These are phyloP conservation scores for Laterallus jamaicensis DNA, from an alignment of 2,113 vertebrate genomes.

Conservation along the genomic window DNA sequence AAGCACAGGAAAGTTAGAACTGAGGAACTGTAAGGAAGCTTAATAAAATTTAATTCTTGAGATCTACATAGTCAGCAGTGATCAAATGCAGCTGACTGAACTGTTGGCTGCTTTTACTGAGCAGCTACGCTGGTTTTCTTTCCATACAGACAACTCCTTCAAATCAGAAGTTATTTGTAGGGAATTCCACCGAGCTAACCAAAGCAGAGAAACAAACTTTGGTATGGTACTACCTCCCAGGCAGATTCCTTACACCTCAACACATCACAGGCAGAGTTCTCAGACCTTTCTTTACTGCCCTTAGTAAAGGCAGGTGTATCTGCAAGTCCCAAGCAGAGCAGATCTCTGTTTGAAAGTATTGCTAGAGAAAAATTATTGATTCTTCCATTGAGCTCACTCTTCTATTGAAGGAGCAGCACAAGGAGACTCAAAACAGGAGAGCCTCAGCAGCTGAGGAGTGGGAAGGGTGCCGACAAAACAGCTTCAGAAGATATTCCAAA, in stretches of 20 bases:
- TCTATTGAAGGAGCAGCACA: not conserved
- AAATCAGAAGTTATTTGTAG: not conserved
- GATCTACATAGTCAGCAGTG: not conserved
- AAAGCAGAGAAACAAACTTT: not conserved
- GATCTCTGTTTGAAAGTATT: not conserved
- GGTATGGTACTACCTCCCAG: not conserved
- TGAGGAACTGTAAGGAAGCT: not conserved
- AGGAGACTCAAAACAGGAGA: not conserved
- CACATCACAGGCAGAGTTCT: not conserved
- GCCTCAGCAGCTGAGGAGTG: not conserved
- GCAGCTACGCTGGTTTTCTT: not conserved
- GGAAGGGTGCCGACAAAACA: constrained; percentile 5
- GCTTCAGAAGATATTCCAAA: constrained; percentile 25
- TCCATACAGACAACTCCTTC: not conserved
- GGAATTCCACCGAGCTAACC: not conserved
- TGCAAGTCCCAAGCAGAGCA: not conserved
- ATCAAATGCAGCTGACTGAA: not conserved
- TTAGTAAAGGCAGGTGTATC: not conserved
- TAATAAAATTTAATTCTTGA: not conserved
- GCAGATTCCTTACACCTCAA: not conserved
- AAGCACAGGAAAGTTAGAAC: not conserved
- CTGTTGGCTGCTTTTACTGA: not conserved
- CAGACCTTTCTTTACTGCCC: not conserved
- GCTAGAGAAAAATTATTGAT: not conserved
- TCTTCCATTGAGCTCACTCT: not conserved